Base-by-base conservation (phyloP, 2,113 vertebrate species). In the Stictonetta naevosa region DNA sequence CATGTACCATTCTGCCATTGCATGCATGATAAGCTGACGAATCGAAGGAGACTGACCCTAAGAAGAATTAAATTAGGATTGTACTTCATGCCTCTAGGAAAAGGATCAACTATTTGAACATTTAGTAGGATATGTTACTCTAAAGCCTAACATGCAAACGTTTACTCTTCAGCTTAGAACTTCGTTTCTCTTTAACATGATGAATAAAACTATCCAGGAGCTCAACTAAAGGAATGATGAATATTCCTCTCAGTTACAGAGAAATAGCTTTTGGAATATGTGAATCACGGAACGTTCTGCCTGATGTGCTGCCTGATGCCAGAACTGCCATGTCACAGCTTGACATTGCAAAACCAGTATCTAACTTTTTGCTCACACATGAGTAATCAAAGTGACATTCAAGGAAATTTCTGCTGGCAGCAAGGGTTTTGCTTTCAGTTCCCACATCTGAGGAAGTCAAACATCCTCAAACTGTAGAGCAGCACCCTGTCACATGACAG, bases 1-100 rank as follows among this genome's bases (percentile, higher is more conserved):
- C 99, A 99, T 99, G 98, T 99, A 99, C 99, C 99, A 99, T 95
- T 99, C 99, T 76, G 99, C 99, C 99, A 99, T 99, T 4, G 99
- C 99, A 97, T 99, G 99, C 99, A 99, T 99, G 96, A 99, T 99
- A 58, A 99, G 98, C 97, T 99, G 99, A 88, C 99, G 99, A 96
- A 99, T 99, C 34, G 99, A 99, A 81, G 99, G 99, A 98, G 99
- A 99, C 97, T 99, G 99, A 91, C 99, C 99, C 99, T 99, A 88
- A 25, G 93, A 86, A 97, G 91, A 96, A 62, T 76, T 20, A 66
- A 66, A 69, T 76, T 8, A 67, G 18, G 36, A 69, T 40, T 87
- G n/a, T 48, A 91, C 20, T 55, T 82, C 50, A 40, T 11, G 34
- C 26, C 55, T 79, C 56, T 16, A 53, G 17, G 9, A 86, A 89